Base-by-base conservation (phyloP, 2,113 vertebrate genomes). In the Paraplagusia blochii region DNA sequence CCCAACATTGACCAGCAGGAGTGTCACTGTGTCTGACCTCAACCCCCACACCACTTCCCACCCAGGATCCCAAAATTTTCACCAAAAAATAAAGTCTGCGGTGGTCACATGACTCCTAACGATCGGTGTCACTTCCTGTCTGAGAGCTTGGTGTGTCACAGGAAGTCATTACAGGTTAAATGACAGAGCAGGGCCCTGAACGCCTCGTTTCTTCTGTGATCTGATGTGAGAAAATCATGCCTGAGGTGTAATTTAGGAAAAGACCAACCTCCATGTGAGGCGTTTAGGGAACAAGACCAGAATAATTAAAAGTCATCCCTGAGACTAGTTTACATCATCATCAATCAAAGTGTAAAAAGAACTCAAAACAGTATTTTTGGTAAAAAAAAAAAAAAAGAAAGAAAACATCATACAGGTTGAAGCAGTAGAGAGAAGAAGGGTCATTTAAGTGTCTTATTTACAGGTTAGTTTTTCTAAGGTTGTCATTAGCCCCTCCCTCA, bases 141-240 rank as follows among this genome's bases (percentile, higher is more conserved):
- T 22, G 61, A 19, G 46, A 44, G 47, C 44, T 33, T 49, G 45
- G 50, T 65, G 46, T 70, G 54, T 63, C 49, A 44, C 46, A 65
- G 79, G 74, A 77, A 78, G 69, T 66, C 58, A 69, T 83, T 69
- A 58, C 54, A 19, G 33, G 48, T 34, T 62, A 58, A 62, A 84
- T 83, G 71, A 83, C 19, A 83, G 76, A 60, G 46, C 49, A 5
- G 13, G 63, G 53, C 3, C 7, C 53, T 56, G 5, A 49, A 36
- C 49, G 52, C 29, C 18, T 29, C 22, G 35, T 60, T 60, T 51
- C 5, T 0, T 81, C 79, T 77, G 72, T 82, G 61, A 79, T 80
- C 71, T 56, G 7, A 40, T 42, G 45, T 45, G 13, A 68, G 36
- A 66, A 72, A 76, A 72, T 40, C 9, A 40, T 40, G 11, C 12